Evolutionary conservation across 2,113 vertebrate species (phyloP).

Genomic region (Hippoglossus stenolepis): DNA sequence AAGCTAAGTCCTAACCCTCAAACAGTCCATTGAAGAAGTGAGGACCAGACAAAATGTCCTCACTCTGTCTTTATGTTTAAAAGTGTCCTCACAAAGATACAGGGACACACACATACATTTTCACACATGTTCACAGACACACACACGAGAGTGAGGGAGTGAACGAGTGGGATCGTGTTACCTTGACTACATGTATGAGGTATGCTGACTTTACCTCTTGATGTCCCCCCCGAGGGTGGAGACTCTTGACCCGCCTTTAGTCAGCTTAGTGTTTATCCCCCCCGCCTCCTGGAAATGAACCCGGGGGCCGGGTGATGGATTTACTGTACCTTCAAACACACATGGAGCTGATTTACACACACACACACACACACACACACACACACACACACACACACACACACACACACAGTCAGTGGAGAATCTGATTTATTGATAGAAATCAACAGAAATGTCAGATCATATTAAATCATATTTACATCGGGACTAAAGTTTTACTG

Average conservation of each 20-base stretch:
- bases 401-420: not conserved
- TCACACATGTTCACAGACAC: not conserved
- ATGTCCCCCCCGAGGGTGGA: constrained; percentile 42
- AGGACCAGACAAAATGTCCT: not conserved
- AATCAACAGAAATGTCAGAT: too few relatives aligned
- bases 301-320: constrained; percentile 42
- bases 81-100: too few relatives aligned
- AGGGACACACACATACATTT: too few relatives aligned
- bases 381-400: constrained; percentile 4
- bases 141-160: too few relatives aligned
- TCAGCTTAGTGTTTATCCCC: constrained; percentile 36
- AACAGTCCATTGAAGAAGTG: too few relatives aligned
- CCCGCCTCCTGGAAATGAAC: constrained; percentile 5
- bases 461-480: too few relatives aligned
- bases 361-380: not conserved
- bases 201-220: constrained; percentile 39
- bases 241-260: constrained; percentile 31
- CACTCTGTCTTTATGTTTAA: not conserved
- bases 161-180: constrained; percentile 33
- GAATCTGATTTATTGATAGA: too few relatives aligned
- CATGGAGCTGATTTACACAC: constrained; percentile 60
- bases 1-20: too few relatives aligned
- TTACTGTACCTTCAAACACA: constrained; percentile 69
- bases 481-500: too few relatives aligned
- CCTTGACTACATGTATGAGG: constrained; percentile 52